phyloP scores from a whole-genome alignment of 2,113 vertebrate species.

The Charadrius vociferus region DNA sequence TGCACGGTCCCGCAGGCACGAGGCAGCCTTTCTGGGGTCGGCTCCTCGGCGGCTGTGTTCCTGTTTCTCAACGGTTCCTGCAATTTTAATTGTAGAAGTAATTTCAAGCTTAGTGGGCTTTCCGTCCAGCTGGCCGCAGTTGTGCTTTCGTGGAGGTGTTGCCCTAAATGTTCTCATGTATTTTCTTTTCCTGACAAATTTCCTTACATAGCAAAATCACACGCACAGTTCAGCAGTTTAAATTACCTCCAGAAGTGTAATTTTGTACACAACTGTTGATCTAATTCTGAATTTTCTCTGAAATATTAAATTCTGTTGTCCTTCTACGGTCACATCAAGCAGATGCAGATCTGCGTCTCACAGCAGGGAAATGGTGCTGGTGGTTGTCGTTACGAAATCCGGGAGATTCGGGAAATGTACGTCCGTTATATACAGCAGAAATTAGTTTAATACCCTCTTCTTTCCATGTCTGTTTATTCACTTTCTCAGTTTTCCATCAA shows the following conservation, averaged over 20 bases:
- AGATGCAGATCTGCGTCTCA: fast-evolving
- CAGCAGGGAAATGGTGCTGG: not conserved
- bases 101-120: not conserved
- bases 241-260: not conserved
- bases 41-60: not conserved
- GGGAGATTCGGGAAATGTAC: not conserved
- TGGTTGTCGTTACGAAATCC: fast-evolving
- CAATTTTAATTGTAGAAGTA: not conserved
- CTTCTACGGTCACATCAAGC: not conserved
- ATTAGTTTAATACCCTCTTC: not conserved
- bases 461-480: not conserved
- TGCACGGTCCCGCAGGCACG: fast-evolving
- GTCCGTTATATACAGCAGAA: not conserved
- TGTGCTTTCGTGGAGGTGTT: not conserved
- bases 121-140: not conserved
- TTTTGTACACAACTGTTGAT: not conserved
- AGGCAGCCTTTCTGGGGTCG: not conserved
- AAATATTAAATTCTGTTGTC: not conserved
- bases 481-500: not conserved
- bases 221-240: not conserved
- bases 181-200: not conserved
- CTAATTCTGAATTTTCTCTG: not conserved
- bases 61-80: not conserved
- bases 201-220: not conserved
- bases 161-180: fast-evolving